Base-by-base conservation (phyloP, 1,140 invertebrate genomes). In the Ephestia elutella region DNA sequence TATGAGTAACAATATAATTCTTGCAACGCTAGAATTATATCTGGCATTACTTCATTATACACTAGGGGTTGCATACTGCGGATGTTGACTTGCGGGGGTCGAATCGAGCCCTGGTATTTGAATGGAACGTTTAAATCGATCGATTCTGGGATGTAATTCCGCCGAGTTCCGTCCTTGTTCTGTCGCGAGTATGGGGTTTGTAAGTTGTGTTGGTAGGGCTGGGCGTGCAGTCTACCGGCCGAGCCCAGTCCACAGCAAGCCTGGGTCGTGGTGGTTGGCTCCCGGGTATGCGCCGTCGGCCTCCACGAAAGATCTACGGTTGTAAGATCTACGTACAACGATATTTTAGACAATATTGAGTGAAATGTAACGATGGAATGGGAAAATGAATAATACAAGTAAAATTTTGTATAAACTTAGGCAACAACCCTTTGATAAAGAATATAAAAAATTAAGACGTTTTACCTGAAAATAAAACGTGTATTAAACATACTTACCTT, bases 261-360 rank as follows among this genome's bases (percentile, higher is more conserved):
- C 82, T 5, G 85, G 85, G 69, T 87, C 85, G 66, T 87, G 82
- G 56, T 83, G 72, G 67, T 87, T 87, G 49, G 85, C 85, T 0
- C 73, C 73, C 5, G 85, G 85, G 66, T 87, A 86, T 0, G 49
- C 62, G 20, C 63, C 71, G 63, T 81, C 77, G 62, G 75, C 63
- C 76, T 87, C 82, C 78, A 82, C 62, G 64, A 78, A 77, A 63
- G 85, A 87, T 87, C 85, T 87, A 78, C 85, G 82, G 82, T 87
- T 86, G 83, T 87, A 87, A 80, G 83, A 82, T 85, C 85, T 87
- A 82, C 75, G 71, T 85, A 85, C 79, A 85, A 80, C 63, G 62
- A 79, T 77, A 79, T 79, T 74, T 80, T 73, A 66, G 64, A 69
- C 53, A 62, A 57, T 59, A 63, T 56, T 65, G 51, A 58, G 10